phyloP scores from a whole-genome alignment of 2,888 invertebrate genomes.

The Perdita meconis region DNA sequence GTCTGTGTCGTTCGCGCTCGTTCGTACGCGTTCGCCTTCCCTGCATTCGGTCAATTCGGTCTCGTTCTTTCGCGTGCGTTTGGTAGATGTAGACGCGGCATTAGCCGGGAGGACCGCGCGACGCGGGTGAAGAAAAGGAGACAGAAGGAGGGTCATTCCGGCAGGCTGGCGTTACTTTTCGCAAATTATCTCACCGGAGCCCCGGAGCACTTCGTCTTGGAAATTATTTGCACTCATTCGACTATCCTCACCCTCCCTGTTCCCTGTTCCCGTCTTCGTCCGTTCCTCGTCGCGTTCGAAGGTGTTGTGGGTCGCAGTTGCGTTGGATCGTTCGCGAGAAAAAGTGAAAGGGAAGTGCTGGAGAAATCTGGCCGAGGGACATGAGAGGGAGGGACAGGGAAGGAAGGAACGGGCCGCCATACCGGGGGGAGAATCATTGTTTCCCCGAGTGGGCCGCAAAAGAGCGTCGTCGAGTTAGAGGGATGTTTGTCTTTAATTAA shows the following conservation, averaged over 20 bases:
- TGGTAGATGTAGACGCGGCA: too few relatives aligned
- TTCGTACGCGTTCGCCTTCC: too few relatives aligned
- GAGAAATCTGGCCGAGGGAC: slow-evolving; percentile 56
- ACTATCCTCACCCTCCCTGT: slow-evolving; percentile 17
- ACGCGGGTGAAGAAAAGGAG: slow-evolving; percentile 15
- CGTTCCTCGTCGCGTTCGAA: slow-evolving; percentile 19
- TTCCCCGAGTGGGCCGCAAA: slow-evolving; percentile 67
- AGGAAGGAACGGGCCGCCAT: slow-evolving; percentile 59
- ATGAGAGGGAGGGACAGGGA: slow-evolving; percentile 22
- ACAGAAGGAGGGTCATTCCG: slow-evolving; percentile 40
- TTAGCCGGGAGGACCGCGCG: too few relatives aligned
- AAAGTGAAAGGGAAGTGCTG: slow-evolving; percentile 55
- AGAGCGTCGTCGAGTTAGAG: slow-evolving; percentile 72
- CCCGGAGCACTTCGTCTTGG: slow-evolving; percentile 64
- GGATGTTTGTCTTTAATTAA: slow-evolving; percentile 83
- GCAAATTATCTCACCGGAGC: slow-evolving; percentile 73
- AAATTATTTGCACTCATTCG: slow-evolving; percentile 72
- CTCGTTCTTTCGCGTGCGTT: too few relatives aligned
- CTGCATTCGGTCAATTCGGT: too few relatives aligned
- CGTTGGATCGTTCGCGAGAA: slow-evolving; percentile 62
- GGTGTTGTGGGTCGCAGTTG: slow-evolving; percentile 51
- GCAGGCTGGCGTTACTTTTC: slow-evolving; percentile 70
- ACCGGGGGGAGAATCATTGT: slow-evolving; percentile 61
- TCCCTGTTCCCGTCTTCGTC: slow-evolving; percentile 5
- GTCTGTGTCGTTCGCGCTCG: too few relatives aligned